Evolutionary conservation across 2,888 invertebrate genomes (phyloP).

Genomic region (Pecten maximus): DNA sequence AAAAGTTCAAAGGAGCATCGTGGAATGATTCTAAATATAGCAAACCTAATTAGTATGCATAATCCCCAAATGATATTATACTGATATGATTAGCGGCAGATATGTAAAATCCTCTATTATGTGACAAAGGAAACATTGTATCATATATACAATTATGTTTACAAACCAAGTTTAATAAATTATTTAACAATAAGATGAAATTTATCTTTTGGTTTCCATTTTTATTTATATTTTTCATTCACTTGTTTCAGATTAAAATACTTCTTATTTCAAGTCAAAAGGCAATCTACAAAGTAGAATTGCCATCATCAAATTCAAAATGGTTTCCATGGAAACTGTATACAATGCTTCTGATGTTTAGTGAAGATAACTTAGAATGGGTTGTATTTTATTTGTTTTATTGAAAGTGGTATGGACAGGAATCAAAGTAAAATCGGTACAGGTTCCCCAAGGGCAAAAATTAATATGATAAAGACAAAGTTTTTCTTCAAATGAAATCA

Average conservation of each 20-base stretch:
- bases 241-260: not conserved
- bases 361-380: not conserved
- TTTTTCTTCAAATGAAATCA: slow-evolving; percentile 11
- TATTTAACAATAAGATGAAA: no score
- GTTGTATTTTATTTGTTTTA: not conserved
- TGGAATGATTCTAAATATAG: no score
- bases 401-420: not conserved
- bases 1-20: no score
- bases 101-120: no score
- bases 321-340: not conserved
- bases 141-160: no score
- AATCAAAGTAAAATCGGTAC: not conserved
- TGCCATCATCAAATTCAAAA: not conserved
- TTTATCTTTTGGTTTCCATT: no score
- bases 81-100: no score
- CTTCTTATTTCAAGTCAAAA: not conserved
- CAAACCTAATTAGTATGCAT: no score
- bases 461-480: not conserved
- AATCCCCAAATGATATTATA: no score
- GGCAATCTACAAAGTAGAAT: not conserved
- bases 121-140: no score
- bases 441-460: not conserved
- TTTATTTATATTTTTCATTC: no score
- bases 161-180: no score
- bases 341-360: not conserved